Base-by-base conservation (phyloP, 2,113 vertebrate species). In the Halcyon malimbica region DNA sequence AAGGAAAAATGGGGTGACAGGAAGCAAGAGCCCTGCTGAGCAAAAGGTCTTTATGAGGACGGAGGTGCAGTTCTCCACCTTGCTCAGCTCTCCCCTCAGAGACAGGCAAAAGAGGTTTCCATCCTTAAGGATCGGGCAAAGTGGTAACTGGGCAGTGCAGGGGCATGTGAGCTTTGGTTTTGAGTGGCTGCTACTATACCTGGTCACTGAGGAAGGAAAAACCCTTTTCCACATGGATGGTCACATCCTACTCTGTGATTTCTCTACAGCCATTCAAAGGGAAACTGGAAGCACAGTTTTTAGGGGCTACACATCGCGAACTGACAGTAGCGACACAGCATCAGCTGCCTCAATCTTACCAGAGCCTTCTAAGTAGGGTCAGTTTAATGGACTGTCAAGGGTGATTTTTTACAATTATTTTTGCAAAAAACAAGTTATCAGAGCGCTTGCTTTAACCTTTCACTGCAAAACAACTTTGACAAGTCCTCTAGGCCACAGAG, bases 141-240 rank as follows among this genome's bases (percentile, higher is more conserved):
- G 70, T 1, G 9, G 41, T 5, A 83, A 57, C 13, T 13, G 11
- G 23, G 56, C 35, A 75, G 19, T 8, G 15, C 37, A 71, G 13
- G 23, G 25, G 26, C 23, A 15, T 4, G 6, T 2, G 10, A 88
- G 51, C 46, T 90, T 62, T 48, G 56, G 29, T 59, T 70, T 39
- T 31, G 31, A 63, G 57, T 3, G 6, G 16, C 23, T 50, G 31
- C 54, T 84, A 21, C 59, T 39, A 11, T 9, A 39, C 2, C 4
- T 68, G 44, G 7, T 23, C 63, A 62, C 0, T 16, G 35, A 64
- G 33, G 59, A 73, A 65, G 20, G 16, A 37, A 73, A 90, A 67
- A 0, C 7, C 17, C 23, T 69, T 42, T 68, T 39, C 16, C 39
- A 60, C 0, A 0, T 6, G 14, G 8, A 62, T 13, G 23, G n/a